These are phyloP conservation scores for Anorthoa munda DNA, from an alignment of 2,888 invertebrate genomes.

Conservation along the genomic window DNA sequence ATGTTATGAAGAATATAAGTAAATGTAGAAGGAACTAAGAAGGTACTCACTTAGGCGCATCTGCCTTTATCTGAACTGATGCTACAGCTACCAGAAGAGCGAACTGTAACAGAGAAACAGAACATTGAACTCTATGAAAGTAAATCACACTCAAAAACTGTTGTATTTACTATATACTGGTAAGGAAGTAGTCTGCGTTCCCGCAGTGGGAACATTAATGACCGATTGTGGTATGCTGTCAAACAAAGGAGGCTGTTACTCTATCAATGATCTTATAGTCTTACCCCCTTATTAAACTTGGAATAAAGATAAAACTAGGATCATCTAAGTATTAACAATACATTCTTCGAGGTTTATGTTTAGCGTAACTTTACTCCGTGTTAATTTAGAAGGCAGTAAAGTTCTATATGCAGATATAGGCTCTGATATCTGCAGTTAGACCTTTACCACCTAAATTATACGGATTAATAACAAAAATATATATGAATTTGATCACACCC, in stretches of 20 bases:
- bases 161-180: too few relatives aligned
- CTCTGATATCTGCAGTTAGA: too few relatives aligned
- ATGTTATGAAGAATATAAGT: background rate
- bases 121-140: conserved; percentile 19
- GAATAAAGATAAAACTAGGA: too few relatives aligned
- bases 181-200: background rate
- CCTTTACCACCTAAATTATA: too few relatives aligned
- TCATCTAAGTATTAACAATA: too few relatives aligned
- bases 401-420: too few relatives aligned
- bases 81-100: conserved; percentile 88
- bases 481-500: too few relatives aligned
- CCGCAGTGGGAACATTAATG: background rate
- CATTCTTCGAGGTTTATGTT: too few relatives aligned
- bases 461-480: too few relatives aligned
- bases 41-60: conserved; percentile 87
- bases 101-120: conserved; percentile 82
- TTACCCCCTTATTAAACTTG: too few relatives aligned
- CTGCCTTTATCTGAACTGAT: conserved; percentile 81
- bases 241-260: background rate
- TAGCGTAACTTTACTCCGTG: too few relatives aligned
- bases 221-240: background rate
- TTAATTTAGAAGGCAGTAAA: too few relatives aligned
- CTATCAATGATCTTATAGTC: background rate
- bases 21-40: background rate
- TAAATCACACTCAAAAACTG: background rate